Conservation (phyloP, 2,113 vertebrate species). For the Dipodomys merriami region DNA sequence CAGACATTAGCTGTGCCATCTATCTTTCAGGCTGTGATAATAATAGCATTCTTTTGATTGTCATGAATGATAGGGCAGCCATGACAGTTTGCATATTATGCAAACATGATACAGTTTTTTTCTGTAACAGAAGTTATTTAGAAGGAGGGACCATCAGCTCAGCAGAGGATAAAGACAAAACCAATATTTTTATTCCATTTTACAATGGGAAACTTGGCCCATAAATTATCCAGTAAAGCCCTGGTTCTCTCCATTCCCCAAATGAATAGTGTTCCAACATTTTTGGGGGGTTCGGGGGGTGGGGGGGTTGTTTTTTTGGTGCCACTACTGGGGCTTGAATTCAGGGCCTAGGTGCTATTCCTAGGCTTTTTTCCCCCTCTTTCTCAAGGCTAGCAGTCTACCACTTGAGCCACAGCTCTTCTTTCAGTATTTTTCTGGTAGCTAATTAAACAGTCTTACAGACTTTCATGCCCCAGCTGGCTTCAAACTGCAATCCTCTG, state of each 20-base stretch:
- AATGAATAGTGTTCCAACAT: background rate
- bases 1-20: background rate
- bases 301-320: no score
- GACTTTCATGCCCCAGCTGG: no score
- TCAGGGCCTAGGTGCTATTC: no score
- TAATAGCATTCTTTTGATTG: background rate
- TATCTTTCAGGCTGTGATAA: background rate
- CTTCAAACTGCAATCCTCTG: no score
- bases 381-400: no score
- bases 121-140: conserved; percentile 21
- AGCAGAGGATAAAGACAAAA: conserved; percentile 19
- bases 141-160: background rate
- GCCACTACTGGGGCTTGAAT: no score
- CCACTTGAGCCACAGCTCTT: no score
- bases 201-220: conserved; percentile 31
- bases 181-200: conserved; percentile 35
- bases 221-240: conserved; percentile 16
- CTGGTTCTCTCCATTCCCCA: background rate
- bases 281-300: no score
- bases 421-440: no score
- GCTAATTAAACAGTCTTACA: no score
- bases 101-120: background rate
- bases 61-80: background rate
- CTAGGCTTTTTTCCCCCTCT: no score
- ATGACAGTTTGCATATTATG: background rate